Evolutionary conservation across 1,140 invertebrate species (phyloP).

Genomic region (Drosophila elegans): DNA sequence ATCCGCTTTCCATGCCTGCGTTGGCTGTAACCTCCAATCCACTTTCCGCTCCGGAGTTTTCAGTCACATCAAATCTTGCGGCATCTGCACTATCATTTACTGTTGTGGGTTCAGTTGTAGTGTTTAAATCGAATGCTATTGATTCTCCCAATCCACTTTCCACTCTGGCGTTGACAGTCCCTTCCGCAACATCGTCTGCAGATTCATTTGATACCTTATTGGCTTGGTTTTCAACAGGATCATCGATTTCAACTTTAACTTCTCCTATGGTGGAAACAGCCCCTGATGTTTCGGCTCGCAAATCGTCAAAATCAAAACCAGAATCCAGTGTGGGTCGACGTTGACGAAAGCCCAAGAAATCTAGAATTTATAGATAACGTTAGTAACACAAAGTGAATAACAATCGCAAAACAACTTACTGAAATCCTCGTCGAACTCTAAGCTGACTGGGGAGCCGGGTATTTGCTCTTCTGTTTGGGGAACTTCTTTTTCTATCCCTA

Average conservation of each 20-base stretch:
- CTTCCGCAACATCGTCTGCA: not conserved
- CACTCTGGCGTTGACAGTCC: not conserved
- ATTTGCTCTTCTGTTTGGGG: not conserved
- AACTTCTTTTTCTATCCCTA: not conserved
- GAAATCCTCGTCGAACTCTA: conserved; percentile 52
- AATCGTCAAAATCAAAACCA: conserved; percentile 54
- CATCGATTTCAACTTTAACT: conserved; percentile 10
- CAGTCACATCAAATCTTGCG: not conserved
- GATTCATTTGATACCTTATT: not conserved
- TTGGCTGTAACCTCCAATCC: not conserved
- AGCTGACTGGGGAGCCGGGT: conserved; percentile 4
- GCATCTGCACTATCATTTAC: not conserved
- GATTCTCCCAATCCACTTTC: not conserved
- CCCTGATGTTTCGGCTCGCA: conserved; percentile 5
- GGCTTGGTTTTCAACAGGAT: not conserved
- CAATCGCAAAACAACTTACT: conserved; percentile 24
- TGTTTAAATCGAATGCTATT: not conserved
- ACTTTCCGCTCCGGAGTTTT: not conserved
- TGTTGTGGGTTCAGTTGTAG: not conserved
- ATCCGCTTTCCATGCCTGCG: conserved; percentile 1
- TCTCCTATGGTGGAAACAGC: conserved; percentile 15
- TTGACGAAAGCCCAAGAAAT: conserved; percentile 51
- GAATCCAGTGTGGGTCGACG: conserved; percentile 56
- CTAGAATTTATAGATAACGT: conserved; percentile 7
- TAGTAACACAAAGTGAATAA: not conserved